These are phyloP conservation scores for Ectemnius cavifrons DNA, from an alignment of 2,888 invertebrate species.

Conservation along the genomic window DNA sequence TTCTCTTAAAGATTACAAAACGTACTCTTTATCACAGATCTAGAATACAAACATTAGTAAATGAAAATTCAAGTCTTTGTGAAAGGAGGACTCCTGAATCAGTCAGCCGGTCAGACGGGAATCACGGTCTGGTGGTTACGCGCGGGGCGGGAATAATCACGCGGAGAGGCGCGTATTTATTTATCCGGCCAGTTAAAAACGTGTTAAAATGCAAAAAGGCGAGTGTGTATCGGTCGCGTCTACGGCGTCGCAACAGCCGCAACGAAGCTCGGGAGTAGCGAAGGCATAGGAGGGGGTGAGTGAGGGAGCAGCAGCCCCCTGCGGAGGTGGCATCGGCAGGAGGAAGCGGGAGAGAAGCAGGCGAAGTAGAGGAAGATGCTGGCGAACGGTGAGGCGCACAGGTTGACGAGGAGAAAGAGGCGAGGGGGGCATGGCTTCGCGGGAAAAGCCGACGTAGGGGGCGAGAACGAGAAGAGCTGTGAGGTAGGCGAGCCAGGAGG, in stretches of 20 bases:
- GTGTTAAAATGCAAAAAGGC: constrained; percentile 67
- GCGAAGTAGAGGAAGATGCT: constrained; percentile 44
- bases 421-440: constrained; percentile 19
- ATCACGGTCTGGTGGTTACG: constrained; percentile 57
- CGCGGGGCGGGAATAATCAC: constrained; percentile 50
- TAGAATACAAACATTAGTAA: too few relatives aligned
- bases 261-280: constrained; percentile 43
- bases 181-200: constrained; percentile 64
- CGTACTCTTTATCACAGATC: too few relatives aligned
- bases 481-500: constrained; percentile 40
- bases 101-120: constrained; percentile 20
- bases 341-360: constrained; percentile 23
- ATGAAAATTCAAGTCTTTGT: too few relatives aligned
- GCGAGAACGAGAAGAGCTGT: constrained; percentile 41
- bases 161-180: constrained; percentile 60
- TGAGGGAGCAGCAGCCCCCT: constrained; percentile 49
- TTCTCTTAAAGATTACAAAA: too few relatives aligned
- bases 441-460: constrained; percentile 41
- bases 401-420: constrained; percentile 31
- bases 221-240: constrained; percentile 14
- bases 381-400: constrained; percentile 31
- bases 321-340: not conserved
- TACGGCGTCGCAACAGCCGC: constrained; percentile 24
- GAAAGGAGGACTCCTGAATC: too few relatives aligned
- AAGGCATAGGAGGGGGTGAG: constrained; percentile 49